Base-by-base conservation (phyloP, 1,140 invertebrate species). In the Brachystomella parvula region DNA sequence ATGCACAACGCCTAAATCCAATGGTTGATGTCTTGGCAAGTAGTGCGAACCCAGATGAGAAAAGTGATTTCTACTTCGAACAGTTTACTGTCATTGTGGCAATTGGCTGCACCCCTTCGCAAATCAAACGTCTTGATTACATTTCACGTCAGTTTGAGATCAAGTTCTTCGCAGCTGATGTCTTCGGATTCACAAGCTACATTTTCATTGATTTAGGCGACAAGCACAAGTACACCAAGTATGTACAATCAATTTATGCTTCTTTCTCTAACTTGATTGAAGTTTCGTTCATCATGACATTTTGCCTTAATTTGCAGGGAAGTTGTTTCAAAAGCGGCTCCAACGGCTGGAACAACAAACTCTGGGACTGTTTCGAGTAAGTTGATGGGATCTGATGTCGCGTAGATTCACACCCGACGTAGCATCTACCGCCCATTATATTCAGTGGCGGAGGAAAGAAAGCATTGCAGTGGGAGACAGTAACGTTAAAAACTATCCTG, bases 141-240 rank as follows among this genome's bases (percentile, higher is more conserved):
- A 83, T 88, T 57, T 96, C 94, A 75, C 84, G 87, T 24, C 82
- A 87, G 26, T 81, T 85, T 39, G 85, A 86, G 26, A 85, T 94
- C 1, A 89, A 90, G 74, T 94, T 97, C 74, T 90, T 92, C 74
- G 87, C 87, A 74, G 90, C 90, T 0, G 91, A 94, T 80, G 89
- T 96, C 21, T 96, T 89, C 86, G 96, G 96, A 58, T 89, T 87
- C 76, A 90, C 91, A 82, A 94, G 95, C 1, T 97, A 88, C 78
- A 87, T 87, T 73, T 96, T 96, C 79, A 83, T 88, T 33, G 94
- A 98, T 82, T 82, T 97, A 19, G 85, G 87, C 44, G 83, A 85
- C 32, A 33, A 65, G 29, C 92, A 96, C 77, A 84, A 89, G 73
- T 98, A 87, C 81, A 86, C 86, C 26, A 89, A 92, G 88, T 53